Evolutionary conservation across 1,140 invertebrate genomes (phyloP).

Genomic region (Asobara japonica): DNA sequence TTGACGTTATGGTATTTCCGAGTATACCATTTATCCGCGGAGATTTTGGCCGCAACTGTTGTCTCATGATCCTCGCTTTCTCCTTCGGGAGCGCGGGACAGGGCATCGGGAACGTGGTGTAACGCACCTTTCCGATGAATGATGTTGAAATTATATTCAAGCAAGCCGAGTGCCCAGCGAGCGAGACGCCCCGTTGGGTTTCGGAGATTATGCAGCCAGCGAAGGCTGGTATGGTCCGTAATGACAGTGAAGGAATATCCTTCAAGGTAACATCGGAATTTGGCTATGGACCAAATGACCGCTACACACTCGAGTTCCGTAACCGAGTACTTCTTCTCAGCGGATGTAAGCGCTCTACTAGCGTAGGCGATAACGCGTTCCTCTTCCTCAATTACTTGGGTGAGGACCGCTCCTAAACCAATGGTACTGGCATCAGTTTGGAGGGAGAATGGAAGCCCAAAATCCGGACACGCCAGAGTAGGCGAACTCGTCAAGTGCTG

Average conservation of each 20-base stretch:
- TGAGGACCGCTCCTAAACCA: too few relatives aligned
- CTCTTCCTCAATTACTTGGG: too few relatives aligned
- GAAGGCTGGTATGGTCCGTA: slow-evolving; percentile 58
- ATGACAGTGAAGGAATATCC: slow-evolving; percentile 53
- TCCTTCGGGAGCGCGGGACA: too few relatives aligned
- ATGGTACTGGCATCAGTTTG: too few relatives aligned
- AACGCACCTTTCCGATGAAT: slow-evolving; percentile 45
- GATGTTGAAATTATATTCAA: slow-evolving; percentile 39
- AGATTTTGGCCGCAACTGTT: too few relatives aligned
- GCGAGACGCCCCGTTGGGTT: slow-evolving; percentile 39
- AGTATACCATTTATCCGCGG: slow-evolving; percentile 39
- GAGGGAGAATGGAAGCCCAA: too few relatives aligned
- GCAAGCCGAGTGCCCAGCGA: slow-evolving; percentile 29
- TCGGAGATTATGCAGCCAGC: slow-evolving; percentile 55
- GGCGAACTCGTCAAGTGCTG: too few relatives aligned
- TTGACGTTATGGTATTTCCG: slow-evolving; percentile 10
- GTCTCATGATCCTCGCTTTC: too few relatives aligned
- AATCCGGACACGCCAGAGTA: too few relatives aligned
- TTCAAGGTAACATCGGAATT: slow-evolving; percentile 47
- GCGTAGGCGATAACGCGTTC: too few relatives aligned
- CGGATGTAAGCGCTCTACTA: too few relatives aligned
- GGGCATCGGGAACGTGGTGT: too few relatives aligned
- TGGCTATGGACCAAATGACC: background rate
- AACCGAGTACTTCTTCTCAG: slow-evolving; percentile 42
- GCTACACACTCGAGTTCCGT: slow-evolving; percentile 55